phyloP scores from a whole-genome alignment of 2,888 invertebrate genomes.

The Poecilobothrus nobilitatus region DNA sequence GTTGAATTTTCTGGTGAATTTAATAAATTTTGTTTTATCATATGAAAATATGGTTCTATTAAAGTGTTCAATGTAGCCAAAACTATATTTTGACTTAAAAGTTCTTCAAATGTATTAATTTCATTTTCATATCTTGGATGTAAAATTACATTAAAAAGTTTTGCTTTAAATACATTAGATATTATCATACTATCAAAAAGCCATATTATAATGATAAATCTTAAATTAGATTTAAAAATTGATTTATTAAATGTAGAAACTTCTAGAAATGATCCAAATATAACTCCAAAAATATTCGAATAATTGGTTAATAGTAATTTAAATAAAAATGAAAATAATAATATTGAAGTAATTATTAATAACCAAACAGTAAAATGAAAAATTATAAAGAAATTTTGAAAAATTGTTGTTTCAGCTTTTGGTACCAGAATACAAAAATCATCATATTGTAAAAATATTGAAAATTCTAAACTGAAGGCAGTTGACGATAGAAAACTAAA shows the following conservation, averaged over 20 bases:
- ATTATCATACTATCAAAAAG: neutral
- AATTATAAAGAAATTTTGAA: neutral
- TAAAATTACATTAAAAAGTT: neutral
- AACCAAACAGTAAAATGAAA: neutral
- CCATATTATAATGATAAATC: neutral
- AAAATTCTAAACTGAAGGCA: neutral
- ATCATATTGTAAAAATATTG: neutral
- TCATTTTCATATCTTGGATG: neutral
- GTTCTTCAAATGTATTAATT: neutral
- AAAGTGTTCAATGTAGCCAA: neutral
- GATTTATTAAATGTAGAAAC: neutral
- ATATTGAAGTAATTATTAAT: neutral
- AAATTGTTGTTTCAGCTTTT: neutral
- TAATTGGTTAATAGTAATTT: neutral
- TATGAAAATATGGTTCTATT: neutral
- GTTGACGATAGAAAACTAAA: neutral
- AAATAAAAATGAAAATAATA: neutral
- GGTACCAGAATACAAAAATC: neutral
- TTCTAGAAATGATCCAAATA: neutral
- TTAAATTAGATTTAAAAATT: neutral
- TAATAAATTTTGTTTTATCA: neutral
- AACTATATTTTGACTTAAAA: neutral
- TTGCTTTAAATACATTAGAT: neutral
- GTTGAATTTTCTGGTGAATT: neutral
- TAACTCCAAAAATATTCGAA: neutral